phyloP scores from a whole-genome alignment of 1,140 invertebrate genomes.

The Pseudomyrmex gracilis region DNA sequence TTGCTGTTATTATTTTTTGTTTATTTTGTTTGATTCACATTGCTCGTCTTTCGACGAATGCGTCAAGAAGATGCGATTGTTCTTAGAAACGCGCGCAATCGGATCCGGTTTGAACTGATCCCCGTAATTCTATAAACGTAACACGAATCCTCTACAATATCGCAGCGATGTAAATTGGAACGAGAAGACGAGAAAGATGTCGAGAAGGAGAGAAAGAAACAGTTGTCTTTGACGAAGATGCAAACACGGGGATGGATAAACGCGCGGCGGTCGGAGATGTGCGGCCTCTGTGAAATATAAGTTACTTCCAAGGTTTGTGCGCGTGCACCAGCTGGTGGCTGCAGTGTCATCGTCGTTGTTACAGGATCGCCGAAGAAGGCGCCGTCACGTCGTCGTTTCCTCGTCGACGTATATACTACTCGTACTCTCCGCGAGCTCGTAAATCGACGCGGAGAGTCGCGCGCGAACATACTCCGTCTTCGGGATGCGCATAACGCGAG shows the following conservation, averaged over 20 bases:
- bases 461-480: constrained; percentile 6
- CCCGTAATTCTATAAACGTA: constrained; percentile 10
- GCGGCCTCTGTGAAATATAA: constrained; percentile 14
- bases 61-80: neutral
- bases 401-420: neutral
- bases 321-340: constrained; percentile 22
- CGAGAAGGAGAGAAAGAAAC: neutral
- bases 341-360: neutral
- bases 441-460: constrained; percentile 11
- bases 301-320: neutral
- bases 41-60: neutral
- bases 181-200: constrained; percentile 18
- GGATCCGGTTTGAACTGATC: neutral
- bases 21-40: constrained; percentile 3
- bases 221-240: constrained; percentile 1
- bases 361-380: constrained; percentile 7
- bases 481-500: constrained; percentile 44
- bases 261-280: neutral
- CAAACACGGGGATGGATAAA: neutral
- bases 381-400: neutral
- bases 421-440: constrained; percentile 23
- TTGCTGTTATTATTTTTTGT: neutral
- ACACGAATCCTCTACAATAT: constrained; percentile 25
- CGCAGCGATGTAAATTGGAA: constrained; percentile 13
- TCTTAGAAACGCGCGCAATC: neutral